Evolutionary conservation across 1,140 invertebrate species (phyloP), one percentile per base, ranked within the genome.

Genomic region (Papilio helenus): DNA sequence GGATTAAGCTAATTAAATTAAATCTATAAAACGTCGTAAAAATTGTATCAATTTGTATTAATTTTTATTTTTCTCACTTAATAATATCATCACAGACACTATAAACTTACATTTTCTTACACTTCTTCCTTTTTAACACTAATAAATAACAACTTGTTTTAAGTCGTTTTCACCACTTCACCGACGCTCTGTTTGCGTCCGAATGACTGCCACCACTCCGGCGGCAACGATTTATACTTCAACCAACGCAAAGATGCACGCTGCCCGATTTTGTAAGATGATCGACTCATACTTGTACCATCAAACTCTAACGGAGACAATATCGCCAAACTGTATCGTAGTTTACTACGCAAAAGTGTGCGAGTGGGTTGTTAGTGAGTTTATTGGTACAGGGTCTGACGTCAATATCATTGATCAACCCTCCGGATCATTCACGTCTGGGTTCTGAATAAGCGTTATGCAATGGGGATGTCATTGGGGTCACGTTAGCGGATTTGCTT

Each of bases 261-360:
- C 88, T 81, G 81, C 73, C 79, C 78, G 92, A 93, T 94, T 94
- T 93, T 93, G 93, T 93, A 94, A 94, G 93, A 93, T 91, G 81
- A 85, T 87, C 81, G 84, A 83, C 83, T 82, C 85, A 83, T 80
- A 81, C 93, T 85, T 83, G 80, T 94, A 94, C 93, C 89, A 92
- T 84, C 79, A 82, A 71, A 87, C 79, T 71, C 23, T 79, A 81
- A 51, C 10, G 58, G 79, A 65, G 55, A 55, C 68, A 29, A 42
- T 84, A 65, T 79, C 55, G 79, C 74, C 72, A 20, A 77, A 84
- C 79, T 78, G 20, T 49, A 79, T 79, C 72, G 78, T 51, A 58
- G 26, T n/a, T 71, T 78, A 65, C 14, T 18, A 34, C n/a, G 12
- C 16, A 74, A 44, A 74, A 16, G 26, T n/a, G 26, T 23, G 49